Evolutionary conservation across 1,140 invertebrate genomes (phyloP).

Genomic region (Caenorhabditis elegans): WBcel235 BX284606.5:13071501-13072000

Average conservation of each 20-base stretch:
- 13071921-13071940: too few relatives aligned
- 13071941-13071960: too few relatives aligned
- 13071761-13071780: neutral
- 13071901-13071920: too few relatives aligned
- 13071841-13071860: neutral
- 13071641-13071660: neutral
- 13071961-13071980: too few relatives aligned
- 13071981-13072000: too few relatives aligned
- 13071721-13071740: neutral
- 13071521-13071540: too few relatives aligned
- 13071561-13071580: too few relatives aligned
- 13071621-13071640: neutral
- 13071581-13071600: neutral
- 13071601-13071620: neutral
- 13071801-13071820: neutral
- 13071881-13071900: too few relatives aligned
- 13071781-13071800: neutral
- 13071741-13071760: neutral
- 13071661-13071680: neutral
- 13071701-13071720: neutral
- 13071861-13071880: neutral
- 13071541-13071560: too few relatives aligned
- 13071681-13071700: neutral
- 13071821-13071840: conserved; percentile 1
- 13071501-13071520: too few relatives aligned